Evolutionary conservation across 2,888 invertebrate genomes (phyloP), one percentile per base, ranked within the genome.

Genomic region (Biston stratarius): DNA sequence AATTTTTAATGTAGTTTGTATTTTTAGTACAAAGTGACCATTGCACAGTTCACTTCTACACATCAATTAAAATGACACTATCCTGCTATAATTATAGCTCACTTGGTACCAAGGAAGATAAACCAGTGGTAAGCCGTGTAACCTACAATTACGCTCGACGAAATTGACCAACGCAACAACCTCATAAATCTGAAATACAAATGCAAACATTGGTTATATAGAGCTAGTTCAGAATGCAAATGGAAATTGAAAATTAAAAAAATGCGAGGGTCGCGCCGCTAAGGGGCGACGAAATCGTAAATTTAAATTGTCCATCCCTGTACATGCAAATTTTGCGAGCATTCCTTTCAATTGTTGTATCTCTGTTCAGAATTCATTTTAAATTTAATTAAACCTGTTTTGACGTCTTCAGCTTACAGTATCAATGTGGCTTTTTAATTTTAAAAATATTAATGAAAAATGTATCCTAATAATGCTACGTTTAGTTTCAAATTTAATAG

Each of bases 181-280:
- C 68, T 69, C 68, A 72, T 80, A 77, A 80, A 82, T 78, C 76
- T 75, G 52, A 71, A 44, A 60, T 56, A 63, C 61, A 51, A 48
- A 62, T 61, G 60, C 61, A 58, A 33, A 57, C 47, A 55, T 67
- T 71, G 63, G 33, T 64, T 66, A 60, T 76, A 75, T 75, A 68
- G 72, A 69, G 69, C 68, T 74, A 74, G 62, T 71, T 75, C 72
- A 88, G 91, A 91, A 94, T 92, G 89, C 90, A 91, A 93, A 93
- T 91, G 90, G 87, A 92, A 93, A 92, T 92, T 91, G 92, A 93
- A 93, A 93, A 92, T 92, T 90, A 89, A 91, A 92, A 91, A 92
- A 92, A 89, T 81, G 87, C 87, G 91, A 91, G 92, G 92, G 92
- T 90, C 87, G 88, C 78, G 74, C 81, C 84, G 79, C 85, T 78